Evolutionary conservation across 1,140 invertebrate genomes (phyloP), one percentile per base, ranked within the genome.

Genomic region (Leptinotarsa texana): DNA sequence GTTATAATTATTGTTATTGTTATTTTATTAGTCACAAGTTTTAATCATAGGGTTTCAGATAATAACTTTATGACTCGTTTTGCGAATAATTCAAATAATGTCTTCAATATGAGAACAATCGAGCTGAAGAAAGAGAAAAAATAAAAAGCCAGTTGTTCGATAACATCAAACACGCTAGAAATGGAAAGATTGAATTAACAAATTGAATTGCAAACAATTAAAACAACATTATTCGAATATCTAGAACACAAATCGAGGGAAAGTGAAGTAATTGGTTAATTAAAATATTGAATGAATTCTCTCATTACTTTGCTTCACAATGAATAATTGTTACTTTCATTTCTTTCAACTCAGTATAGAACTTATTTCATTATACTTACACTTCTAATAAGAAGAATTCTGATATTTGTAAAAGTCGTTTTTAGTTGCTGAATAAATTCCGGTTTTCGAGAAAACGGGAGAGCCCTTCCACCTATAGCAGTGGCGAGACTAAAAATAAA

Each of bases 231-330:
- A 66, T 33, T 24, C 13, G 1, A 66, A 15, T 33, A 66, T 66
- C 63, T 24, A 33, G 21, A 66, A 66, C n/a, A 66, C 27, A 66
- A 15, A 22, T 66, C 21, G 33, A 33, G 63, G 63, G 63, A 66
- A 66, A 66, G 63, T 66, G 13, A 33, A 24, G 18, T 66, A 66
- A 66, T 66, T 66, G 27, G 63, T 15, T 66, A 66, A 66, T 66
- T 66, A 24, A 66, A 33, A 66, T 66, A 24, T 66, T 21, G n/a
- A 66, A 33, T 1, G 21, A 66, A 24, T 66, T 66, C 17, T 66
- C 24, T 24, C 22, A 66, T 66, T 24, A 66, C 13, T 15, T 66
- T 0, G 27, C 22, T 66, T 33, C 13, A 33, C 63, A 33, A 15
- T 66, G 24, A 66, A 17, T 66, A 13, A 24, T 66, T 66, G 4